A percentile compares a stretch with the other conserved stretches of the same genome.
These are phyloP conservation scores for Drosophila nigromelanica DNA, from an alignment of 1,140 invertebrate genomes.

Conservation along the genomic window DNA sequence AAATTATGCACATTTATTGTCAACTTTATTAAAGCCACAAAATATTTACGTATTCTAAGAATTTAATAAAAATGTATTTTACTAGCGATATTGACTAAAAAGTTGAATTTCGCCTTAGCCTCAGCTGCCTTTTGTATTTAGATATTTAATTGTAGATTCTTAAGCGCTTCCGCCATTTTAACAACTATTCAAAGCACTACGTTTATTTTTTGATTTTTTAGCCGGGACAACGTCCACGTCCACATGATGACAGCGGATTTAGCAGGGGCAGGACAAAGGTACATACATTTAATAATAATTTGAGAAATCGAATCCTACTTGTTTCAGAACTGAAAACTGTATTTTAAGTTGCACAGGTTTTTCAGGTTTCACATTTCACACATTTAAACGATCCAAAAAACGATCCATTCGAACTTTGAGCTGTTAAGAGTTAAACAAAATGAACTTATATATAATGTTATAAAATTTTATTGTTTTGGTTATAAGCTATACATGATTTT, in stretches of 20 bases:
- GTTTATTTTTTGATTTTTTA: conserved; percentile 45
- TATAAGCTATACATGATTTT: too few species aligned
- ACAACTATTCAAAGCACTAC: neutral
- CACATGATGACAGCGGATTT: conserved; percentile 79
- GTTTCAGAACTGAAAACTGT: neutral
- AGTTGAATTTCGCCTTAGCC: conserved; percentile 6
- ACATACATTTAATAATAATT: neutral
- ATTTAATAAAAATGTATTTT: too few species aligned
- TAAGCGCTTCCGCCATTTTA: neutral
- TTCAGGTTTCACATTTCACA: neutral
- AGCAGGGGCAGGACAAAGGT: conserved; percentile 82
- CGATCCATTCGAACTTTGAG: neutral
- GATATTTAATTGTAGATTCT: conserved; percentile 8
- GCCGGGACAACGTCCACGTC: conserved; percentile 79
- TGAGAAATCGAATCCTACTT: neutral
- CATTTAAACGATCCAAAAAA: neutral
- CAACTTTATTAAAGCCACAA: neutral
- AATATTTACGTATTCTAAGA: neutral
- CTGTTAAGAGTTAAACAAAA: too few species aligned
- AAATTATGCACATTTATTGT: neutral
- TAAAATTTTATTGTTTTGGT: too few species aligned
- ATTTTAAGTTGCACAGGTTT: neutral
- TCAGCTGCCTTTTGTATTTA: conserved; percentile 13
- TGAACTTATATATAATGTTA: too few species aligned
- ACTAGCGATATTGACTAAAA: too few species aligned